Conservation (phyloP, 2,888 invertebrate species). For the Drosophila demipolita region DNA sequence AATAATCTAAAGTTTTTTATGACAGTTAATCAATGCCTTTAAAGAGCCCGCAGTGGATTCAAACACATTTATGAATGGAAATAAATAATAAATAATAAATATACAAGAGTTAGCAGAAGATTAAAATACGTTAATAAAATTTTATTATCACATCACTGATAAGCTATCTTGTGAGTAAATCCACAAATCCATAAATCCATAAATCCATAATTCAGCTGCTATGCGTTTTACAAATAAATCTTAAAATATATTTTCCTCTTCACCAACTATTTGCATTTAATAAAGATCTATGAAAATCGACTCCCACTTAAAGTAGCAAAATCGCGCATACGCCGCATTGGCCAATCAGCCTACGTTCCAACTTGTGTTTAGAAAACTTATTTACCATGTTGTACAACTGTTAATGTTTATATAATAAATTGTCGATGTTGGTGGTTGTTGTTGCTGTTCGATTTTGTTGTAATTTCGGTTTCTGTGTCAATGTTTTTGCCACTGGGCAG, state of each 20-base stretch:
- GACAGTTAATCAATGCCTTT: background rate
- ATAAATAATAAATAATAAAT: background rate
- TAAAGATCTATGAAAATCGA: background rate
- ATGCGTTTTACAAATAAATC: background rate
- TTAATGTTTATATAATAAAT: conserved; percentile 42
- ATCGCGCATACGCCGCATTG: conserved; percentile 43
- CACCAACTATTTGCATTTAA: background rate
- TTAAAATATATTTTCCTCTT: no score
- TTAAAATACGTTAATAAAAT: background rate
- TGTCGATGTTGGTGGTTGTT: conserved; percentile 18
- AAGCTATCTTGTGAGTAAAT: conserved; percentile 3
- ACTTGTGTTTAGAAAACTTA: background rate
- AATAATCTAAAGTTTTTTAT: background rate
- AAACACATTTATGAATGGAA: background rate
- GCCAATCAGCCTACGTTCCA: conserved; percentile 11
- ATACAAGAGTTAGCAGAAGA: background rate
- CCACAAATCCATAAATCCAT: background rate
- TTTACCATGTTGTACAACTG: conserved; percentile 30
- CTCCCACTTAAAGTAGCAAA: background rate
- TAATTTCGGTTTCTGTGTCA: conserved; percentile 65
- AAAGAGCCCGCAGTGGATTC: background rate
- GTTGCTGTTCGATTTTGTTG: conserved; percentile 28
- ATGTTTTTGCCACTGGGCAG: conserved; percentile 72
- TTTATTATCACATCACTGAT: background rate
- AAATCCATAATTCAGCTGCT: background rate